phyloP scores from a whole-genome alignment of 2,113 vertebrate genomes.

The Bucco capensis region DNA sequence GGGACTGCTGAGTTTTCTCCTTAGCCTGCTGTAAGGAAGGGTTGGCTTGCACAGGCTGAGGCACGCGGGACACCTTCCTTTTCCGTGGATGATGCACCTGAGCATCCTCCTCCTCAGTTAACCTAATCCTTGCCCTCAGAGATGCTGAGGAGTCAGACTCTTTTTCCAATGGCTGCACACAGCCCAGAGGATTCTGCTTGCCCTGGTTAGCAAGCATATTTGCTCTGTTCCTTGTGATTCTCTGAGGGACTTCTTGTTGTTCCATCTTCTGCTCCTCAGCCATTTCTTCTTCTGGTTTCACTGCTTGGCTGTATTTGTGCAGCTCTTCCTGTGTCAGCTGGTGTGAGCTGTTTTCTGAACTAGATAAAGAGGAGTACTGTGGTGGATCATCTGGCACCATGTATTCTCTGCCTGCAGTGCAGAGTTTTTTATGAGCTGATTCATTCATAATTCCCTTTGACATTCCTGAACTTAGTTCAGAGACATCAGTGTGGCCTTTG shows the following conservation, averaged over 20 bases:
- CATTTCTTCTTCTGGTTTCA: slow-evolving; percentile 76
- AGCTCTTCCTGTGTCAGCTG: slow-evolving; percentile 62
- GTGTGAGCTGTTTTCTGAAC: slow-evolving; percentile 63
- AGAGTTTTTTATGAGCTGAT: slow-evolving; percentile 43
- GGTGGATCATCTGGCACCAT: slow-evolving; percentile 44
- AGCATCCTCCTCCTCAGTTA: slow-evolving; percentile 87
- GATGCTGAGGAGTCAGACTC: slow-evolving; percentile 83
- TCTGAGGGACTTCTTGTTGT: slow-evolving; percentile 71
- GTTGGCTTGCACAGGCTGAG: slow-evolving; percentile 76
- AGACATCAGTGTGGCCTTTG: slow-evolving; percentile 51
- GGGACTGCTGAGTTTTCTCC: slow-evolving; percentile 89
- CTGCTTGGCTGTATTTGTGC: slow-evolving; percentile 63
- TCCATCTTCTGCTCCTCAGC: slow-evolving; percentile 78
- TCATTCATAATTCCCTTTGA: slow-evolving; percentile 65
- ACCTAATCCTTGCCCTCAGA: slow-evolving; percentile 77
- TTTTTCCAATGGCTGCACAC: slow-evolving; percentile 75
- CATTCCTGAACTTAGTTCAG: slow-evolving; percentile 51
- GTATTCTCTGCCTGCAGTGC: slow-evolving; percentile 46
- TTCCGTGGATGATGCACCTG: slow-evolving; percentile 93
- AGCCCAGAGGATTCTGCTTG: slow-evolving; percentile 78
- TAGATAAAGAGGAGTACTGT: slow-evolving; percentile 41
- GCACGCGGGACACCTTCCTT: slow-evolving; percentile 87
- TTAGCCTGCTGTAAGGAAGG: slow-evolving; percentile 83
- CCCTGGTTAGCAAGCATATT: slow-evolving; percentile 73
- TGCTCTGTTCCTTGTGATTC: slow-evolving; percentile 79